phyloP scores from a whole-genome alignment of 2,888 invertebrate species.

The Sturmia bella region DNA sequence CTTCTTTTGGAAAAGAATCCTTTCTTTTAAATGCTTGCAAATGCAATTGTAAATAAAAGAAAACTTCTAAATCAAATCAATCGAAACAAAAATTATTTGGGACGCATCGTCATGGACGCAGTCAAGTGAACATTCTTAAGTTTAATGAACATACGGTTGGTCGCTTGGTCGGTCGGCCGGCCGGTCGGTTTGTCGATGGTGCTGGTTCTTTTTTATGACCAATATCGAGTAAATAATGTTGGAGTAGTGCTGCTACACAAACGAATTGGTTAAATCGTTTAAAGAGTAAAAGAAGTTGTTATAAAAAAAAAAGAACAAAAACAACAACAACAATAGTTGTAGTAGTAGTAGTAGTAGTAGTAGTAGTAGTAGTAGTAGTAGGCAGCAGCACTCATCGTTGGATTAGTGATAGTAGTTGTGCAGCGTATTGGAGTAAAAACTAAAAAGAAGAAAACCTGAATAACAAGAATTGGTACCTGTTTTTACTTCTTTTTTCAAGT shows the following conservation, averaged over 20 bases:
- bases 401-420: slow-evolving; percentile 30
- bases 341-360: slow-evolving; percentile 36
- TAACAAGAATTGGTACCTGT: slow-evolving; percentile 71
- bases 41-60: slow-evolving; percentile 46
- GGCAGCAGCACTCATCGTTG: slow-evolving; percentile 31
- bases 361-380: slow-evolving; percentile 39
- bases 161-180: neutral
- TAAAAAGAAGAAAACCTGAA: slow-evolving; percentile 66
- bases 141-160: slow-evolving; percentile 52
- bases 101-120: slow-evolving; percentile 64
- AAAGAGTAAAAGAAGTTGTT: slow-evolving; percentile 56
- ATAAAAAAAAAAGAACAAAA: slow-evolving; percentile 12
- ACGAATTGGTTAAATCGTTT: slow-evolving; percentile 43
- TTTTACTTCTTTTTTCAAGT: slow-evolving; percentile 36
- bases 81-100: slow-evolving; percentile 67
- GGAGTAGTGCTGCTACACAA: slow-evolving; percentile 46
- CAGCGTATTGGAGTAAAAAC: slow-evolving; percentile 50
- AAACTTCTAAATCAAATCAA: slow-evolving; percentile 68
- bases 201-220: neutral
- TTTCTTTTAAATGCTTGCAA: slow-evolving; percentile 48
- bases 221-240: slow-evolving; percentile 30
- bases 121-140: slow-evolving; percentile 57
- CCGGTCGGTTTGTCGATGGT: neutral
- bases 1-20: slow-evolving; percentile 33
- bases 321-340: slow-evolving; percentile 9